Evolutionary conservation across 2,797 vertebrate genomes (phyloP), one percentile per base, ranked within the genome.

Genomic region (Lepilemur septentrionalis): DNA sequence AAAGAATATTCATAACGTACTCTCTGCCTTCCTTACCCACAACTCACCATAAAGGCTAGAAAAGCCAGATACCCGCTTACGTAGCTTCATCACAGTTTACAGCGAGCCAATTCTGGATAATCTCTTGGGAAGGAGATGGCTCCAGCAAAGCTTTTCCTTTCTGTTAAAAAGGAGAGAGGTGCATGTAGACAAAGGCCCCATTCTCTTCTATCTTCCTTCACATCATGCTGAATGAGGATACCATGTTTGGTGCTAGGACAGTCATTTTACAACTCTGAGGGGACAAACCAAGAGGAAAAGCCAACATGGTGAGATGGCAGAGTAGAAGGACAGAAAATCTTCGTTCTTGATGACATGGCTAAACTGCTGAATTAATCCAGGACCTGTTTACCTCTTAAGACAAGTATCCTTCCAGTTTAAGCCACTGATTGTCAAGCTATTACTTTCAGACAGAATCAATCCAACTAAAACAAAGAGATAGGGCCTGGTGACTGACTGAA

Each of bases 401-500:
- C 13, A 73, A 87, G 18, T 30, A 89, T 35, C 59, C 67, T 92
- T 63, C 25, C n/a, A 43, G 65, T 28, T 76, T 57, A 95, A 94
- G 82, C 11, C 50, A n/a, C 23, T 11, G 38, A 70, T 6, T 18
- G 35, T 32, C 52, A 91, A 89, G 23, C 48, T 59, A 20, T 41
- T 75, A 52, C 67, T 93, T 93, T 72, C 55, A 90, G 83, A 91
- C 7, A 55, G 25, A 92, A 86, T 70, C 52, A 89, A 93, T 52
- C 75, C 61, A 92, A 96, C 25, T 14, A 41, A 63, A 86, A 48
- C 25, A 61, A 23, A 13, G 17, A 79, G 46, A 61, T n/a, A 10
- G 75, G 65, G 38, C 55, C 84, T 48, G 46, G 50, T 32, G 59
- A 50, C 14, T 30, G 72, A 90, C 59, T 72, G n/a, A 83, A 38